Evolutionary conservation across 1,140 invertebrate genomes (phyloP).

Genomic region (Drosophila oshimai): DNA sequence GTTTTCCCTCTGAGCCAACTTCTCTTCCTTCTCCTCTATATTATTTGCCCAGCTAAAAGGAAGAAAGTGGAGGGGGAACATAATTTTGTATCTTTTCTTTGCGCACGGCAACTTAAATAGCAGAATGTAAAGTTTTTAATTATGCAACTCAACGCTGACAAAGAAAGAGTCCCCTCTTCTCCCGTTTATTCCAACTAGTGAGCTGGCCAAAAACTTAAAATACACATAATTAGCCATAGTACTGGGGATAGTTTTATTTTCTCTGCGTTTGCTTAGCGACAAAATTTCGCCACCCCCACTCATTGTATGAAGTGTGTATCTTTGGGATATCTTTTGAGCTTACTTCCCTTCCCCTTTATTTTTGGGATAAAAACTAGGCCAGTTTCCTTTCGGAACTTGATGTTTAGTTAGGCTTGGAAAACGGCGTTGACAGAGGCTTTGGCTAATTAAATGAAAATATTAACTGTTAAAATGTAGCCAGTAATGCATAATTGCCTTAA

Average conservation of each 20-base stretch:
- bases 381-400: constrained; percentile 19
- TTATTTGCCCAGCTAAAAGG: constrained; percentile 46
- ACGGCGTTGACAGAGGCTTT: constrained; percentile 3
- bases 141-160: constrained; percentile 62
- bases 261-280: constrained; percentile 42
- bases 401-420: constrained; percentile 52
- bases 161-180: neutral
- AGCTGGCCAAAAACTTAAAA: constrained; percentile 68
- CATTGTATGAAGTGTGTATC: constrained; percentile 21
- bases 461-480: constrained; percentile 22
- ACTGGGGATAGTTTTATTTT: constrained; percentile 23
- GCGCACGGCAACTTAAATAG: constrained; percentile 72
- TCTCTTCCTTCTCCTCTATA: constrained; percentile 2
- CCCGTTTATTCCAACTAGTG: constrained; percentile 53
- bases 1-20: constrained; percentile 37
- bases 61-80: constrained; percentile 33
- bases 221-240: constrained; percentile 80
- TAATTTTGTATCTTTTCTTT: constrained; percentile 72
- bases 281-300: constrained; percentile 3
- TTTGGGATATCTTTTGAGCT: constrained; percentile 28
- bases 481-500: too few relatives aligned
- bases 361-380: constrained; percentile 55
- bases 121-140: constrained; percentile 77
- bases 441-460: constrained; percentile 75
- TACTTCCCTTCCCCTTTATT: neutral